These are phyloP conservation scores for Pseudoatta argentina DNA, from an alignment of 1,140 invertebrate species.

Conservation along the genomic window DNA sequence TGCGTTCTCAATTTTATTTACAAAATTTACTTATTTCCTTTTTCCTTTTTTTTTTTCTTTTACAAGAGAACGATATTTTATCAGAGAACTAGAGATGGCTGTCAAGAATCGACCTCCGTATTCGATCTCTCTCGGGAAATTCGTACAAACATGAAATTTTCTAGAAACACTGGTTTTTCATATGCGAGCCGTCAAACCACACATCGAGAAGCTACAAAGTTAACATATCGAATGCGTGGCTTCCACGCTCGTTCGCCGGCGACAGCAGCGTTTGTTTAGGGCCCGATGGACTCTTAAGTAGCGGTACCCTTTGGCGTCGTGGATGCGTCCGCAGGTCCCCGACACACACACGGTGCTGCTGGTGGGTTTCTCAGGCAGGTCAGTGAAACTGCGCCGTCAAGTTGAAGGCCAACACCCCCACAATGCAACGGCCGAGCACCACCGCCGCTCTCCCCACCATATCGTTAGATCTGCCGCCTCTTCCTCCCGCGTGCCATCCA, in stretches of 20 bases:
- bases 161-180: not conserved
- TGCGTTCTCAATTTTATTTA: not conserved
- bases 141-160: not conserved
- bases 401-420: slow-evolving; percentile 87
- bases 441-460: slow-evolving; percentile 61
- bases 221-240: slow-evolving; percentile 17
- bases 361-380: slow-evolving; percentile 86
- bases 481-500: slow-evolving; percentile 52
- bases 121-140: not conserved
- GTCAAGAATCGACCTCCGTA: not conserved
- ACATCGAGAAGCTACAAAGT: slow-evolving; percentile 26
- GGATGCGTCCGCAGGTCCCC: slow-evolving; percentile 60
- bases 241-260: slow-evolving; percentile 16
- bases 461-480: slow-evolving; percentile 68
- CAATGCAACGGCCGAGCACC: slow-evolving; percentile 84
- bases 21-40: not conserved
- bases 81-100: not conserved
- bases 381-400: slow-evolving; percentile 87
- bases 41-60: too few species aligned
- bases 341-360: slow-evolving; percentile 61
- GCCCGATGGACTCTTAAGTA: slow-evolving; percentile 66
- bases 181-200: not conserved
- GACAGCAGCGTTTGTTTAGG: slow-evolving; percentile 73
- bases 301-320: slow-evolving; percentile 73
- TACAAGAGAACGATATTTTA: not conserved